Evolutionary conservation across 2,113 vertebrate genomes (phyloP).

Genomic region (Dryoscopus gambensis): DNA sequence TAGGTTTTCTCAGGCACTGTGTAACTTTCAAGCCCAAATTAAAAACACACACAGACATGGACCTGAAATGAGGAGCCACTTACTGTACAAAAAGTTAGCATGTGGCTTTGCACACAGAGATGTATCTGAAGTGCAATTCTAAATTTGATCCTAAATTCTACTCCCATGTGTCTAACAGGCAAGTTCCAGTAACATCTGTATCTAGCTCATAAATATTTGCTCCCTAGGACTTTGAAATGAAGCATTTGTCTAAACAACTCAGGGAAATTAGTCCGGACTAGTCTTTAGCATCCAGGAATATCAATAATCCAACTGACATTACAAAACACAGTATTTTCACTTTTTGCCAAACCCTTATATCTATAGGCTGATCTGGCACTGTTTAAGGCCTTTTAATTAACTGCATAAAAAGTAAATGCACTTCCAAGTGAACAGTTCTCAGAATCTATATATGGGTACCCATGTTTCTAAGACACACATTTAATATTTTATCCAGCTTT

Average conservation of each 20-base stretch:
- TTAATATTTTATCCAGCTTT: neutral
- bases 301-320: neutral
- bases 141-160: neutral
- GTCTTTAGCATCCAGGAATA: neutral
- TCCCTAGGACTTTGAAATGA: neutral
- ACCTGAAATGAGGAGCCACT: neutral
- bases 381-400: neutral
- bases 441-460: neutral
- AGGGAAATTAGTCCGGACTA: neutral
- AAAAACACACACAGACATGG: neutral
- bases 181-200: neutral
- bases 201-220: neutral
- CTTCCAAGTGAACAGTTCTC: neutral
- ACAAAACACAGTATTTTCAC: neutral
- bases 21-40: neutral
- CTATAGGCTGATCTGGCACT: neutral
- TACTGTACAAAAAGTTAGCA: neutral
- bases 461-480: neutral
- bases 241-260: neutral
- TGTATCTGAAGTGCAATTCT: neutral
- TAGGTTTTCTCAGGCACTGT: neutral
- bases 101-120: neutral
- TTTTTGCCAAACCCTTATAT: neutral
- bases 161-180: neutral
- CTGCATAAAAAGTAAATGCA: neutral